phyloP scores from a whole-genome alignment of 2,797 vertebrate genomes.

The Coracias cyanogaster region DNA sequence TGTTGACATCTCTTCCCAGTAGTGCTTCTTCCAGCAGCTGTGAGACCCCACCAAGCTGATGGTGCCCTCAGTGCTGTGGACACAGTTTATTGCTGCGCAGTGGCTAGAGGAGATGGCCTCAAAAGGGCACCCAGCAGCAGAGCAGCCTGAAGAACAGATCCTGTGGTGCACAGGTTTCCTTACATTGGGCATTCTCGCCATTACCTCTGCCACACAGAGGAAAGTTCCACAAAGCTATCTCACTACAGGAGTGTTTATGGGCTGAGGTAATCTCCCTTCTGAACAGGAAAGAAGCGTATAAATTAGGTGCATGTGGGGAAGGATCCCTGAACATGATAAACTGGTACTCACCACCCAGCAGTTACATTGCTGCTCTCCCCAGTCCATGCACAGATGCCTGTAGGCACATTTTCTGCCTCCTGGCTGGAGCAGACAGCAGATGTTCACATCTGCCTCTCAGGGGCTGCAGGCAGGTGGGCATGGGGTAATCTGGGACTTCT shows the following conservation, averaged over 20 bases:
- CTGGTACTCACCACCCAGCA: background rate
- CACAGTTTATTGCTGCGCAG: rapidly evolving
- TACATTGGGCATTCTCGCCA: background rate
- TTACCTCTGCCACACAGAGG: rapidly evolving
- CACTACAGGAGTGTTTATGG: background rate
- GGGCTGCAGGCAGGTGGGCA: rapidly evolving
- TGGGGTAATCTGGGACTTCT: background rate
- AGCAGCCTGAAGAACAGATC: background rate
- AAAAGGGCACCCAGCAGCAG: background rate
- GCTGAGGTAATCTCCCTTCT: background rate
- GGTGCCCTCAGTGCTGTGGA: background rate
- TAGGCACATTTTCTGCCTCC: background rate
- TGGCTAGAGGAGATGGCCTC: background rate
- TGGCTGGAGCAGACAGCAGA: rapidly evolving
- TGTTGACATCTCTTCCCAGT: background rate
- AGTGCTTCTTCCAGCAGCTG: background rate
- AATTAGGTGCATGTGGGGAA: background rate
- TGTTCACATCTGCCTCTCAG: background rate
- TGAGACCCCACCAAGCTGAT: rapidly evolving
- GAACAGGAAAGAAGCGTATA: background rate
- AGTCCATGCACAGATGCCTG: rapidly evolving
- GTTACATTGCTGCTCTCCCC: background rate
- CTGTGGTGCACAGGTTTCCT: background rate
- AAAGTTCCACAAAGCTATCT: background rate
- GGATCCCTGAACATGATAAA: background rate